Conservation (phyloP, 1,140 invertebrate species). For the Carposina sasakii region DNA sequence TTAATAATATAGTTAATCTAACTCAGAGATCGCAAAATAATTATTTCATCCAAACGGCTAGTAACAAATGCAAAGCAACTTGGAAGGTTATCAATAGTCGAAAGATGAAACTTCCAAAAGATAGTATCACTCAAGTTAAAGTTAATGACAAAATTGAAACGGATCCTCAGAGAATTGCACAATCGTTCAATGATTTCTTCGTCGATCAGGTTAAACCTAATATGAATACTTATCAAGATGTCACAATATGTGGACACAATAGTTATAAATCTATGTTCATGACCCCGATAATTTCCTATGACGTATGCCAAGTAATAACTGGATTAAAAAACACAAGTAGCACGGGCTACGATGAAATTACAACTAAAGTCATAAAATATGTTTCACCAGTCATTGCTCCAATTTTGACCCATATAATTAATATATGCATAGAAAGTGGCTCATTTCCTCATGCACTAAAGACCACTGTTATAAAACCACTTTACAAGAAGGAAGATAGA, state of each 20-base stretch:
- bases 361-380: slow-evolving; percentile 1
- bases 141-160: background rate
- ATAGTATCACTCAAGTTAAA: background rate
- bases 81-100: slow-evolving; percentile 5
- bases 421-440: slow-evolving; percentile 2
- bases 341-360: slow-evolving; percentile 9
- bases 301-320: slow-evolving; percentile 4
- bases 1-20: slow-evolving; percentile 1
- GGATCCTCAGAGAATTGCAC: slow-evolving; percentile 1
- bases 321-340: slow-evolving; percentile 7
- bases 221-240: background rate
- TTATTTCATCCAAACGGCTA: background rate
- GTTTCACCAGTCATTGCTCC: background rate
- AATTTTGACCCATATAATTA: slow-evolving; percentile 1
- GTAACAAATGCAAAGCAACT: background rate
- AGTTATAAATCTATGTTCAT: slow-evolving; percentile 7
- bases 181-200: slow-evolving; percentile 8
- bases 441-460: slow-evolving; percentile 4
- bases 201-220: slow-evolving; percentile 1
- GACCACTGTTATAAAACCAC: slow-evolving; percentile 1
- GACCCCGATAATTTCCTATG: background rate
- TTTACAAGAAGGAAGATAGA: slow-evolving; percentile 9
- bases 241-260: background rate
- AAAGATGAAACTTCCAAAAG: slow-evolving; percentile 1
- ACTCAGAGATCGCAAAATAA: slow-evolving; percentile 2